Percentiles rank a stretch among this genome's conserved stretches.
Evolutionary conservation across 2,888 invertebrate species (phyloP).

Genomic region (Chydorus sphaericus): DNA sequence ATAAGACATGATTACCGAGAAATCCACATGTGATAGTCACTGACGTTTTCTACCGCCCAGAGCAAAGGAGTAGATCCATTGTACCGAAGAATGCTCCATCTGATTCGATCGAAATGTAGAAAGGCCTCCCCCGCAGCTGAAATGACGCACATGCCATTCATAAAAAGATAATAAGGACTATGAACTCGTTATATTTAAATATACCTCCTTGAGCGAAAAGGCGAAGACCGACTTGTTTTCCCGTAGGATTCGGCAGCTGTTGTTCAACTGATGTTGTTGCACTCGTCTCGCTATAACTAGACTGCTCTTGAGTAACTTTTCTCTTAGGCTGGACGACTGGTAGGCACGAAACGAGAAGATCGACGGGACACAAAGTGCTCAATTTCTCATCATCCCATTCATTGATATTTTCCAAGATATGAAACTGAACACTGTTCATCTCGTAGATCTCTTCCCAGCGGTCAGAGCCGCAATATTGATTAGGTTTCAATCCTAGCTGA

Average conservation of each 20-base stretch:
- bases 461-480: not conserved
- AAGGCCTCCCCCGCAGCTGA: not conserved
- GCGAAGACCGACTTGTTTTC: not conserved
- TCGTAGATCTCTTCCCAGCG: not conserved
- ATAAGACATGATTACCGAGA: not conserved
- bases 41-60: not conserved
- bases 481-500: not conserved
- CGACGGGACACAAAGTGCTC: not conserved
- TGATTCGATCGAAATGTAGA: not conserved
- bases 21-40: not conserved
- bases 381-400: not conserved
- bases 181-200: not conserved
- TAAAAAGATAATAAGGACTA: too few species aligned
- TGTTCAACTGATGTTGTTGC: too few species aligned
- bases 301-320: too few species aligned
- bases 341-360: not conserved
- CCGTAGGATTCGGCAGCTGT: not conserved
- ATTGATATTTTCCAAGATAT: not conserved
- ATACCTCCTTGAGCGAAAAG: not conserved
- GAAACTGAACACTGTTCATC: not conserved
- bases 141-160: too few species aligned
- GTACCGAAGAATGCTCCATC: not conserved
- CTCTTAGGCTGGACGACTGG: not conserved
- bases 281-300: too few species aligned
- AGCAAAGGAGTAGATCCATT: not conserved